Evolutionary conservation across 2,113 vertebrate species (phyloP).

Genomic region (Hippocampus barbouri): DNA sequence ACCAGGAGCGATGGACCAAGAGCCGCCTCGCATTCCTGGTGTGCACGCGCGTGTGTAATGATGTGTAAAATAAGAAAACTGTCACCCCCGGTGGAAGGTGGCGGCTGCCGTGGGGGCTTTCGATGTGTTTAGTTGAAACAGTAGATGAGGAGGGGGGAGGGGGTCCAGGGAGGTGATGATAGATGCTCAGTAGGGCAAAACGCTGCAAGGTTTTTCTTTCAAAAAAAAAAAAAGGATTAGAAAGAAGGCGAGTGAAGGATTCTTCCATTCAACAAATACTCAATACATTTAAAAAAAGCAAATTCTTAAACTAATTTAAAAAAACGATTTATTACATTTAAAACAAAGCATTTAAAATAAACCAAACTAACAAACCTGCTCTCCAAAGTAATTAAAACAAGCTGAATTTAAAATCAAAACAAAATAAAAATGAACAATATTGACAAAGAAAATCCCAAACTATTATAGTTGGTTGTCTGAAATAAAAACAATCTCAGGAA

Average conservation of each 20-base stretch:
- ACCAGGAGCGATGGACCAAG: constrained; percentile 9
- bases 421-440: too few relatives aligned
- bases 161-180: constrained; percentile 32
- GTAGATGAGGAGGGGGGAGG: constrained; percentile 14
- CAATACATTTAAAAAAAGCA: too few relatives aligned
- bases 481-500: too few relatives aligned
- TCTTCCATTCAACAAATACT: too few relatives aligned
- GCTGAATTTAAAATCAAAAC: too few relatives aligned
- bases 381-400: too few relatives aligned
- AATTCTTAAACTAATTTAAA: too few relatives aligned
- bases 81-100: constrained; percentile 39
- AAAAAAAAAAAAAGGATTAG: constrained; percentile 14
- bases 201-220: background rate
- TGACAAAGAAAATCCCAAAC: too few relatives aligned
- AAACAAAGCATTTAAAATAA: too few relatives aligned
- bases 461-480: too few relatives aligned
- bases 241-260: background rate
- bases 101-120: constrained; percentile 34
- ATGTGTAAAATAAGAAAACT: constrained; percentile 73
- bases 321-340: too few relatives aligned
- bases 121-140: constrained; percentile 55
- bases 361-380: too few relatives aligned
- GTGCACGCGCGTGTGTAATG: constrained; percentile 54
- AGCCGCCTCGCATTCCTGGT: constrained; percentile 34
- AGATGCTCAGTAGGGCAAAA: constrained; percentile 21